Evolutionary conservation across 92 coral and sea anemone genomes (phyloP).

Genomic region (Phymanthus crucifer): DNA sequence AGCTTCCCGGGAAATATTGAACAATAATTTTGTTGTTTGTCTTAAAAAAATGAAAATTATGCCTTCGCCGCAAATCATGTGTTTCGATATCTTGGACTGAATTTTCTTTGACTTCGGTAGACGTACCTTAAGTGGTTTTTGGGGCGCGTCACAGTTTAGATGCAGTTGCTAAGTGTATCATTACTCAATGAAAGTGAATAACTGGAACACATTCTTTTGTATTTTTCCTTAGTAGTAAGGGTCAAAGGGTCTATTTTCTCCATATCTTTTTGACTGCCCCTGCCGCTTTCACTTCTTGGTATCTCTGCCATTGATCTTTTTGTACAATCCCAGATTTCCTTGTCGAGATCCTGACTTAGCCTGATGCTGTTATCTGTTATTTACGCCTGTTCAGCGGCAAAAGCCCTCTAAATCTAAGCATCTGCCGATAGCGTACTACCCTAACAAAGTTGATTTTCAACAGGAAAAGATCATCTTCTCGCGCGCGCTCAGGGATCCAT

Average conservation of each 20-base stretch:
- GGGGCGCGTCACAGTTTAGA: too few species aligned
- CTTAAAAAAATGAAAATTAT: not conserved
- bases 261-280: not conserved
- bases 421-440: not conserved
- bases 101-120: not conserved
- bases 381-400: slow-evolving; percentile 6
- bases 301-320: slow-evolving; percentile 1
- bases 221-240: too few species aligned
- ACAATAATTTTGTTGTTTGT: not conserved
- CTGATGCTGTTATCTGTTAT: not conserved
- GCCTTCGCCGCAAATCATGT: not conserved
- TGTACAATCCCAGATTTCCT: not conserved
- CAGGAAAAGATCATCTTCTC: not conserved
- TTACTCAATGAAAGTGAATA: too few species aligned
- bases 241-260: not conserved
- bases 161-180: too few species aligned
- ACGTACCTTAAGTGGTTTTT: not conserved
- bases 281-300: not conserved
- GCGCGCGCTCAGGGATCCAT: too few species aligned
- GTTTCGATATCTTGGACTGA: not conserved
- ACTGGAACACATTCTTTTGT: too few species aligned
- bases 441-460: slow-evolving; percentile 3
- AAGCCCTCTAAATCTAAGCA: slow-evolving; percentile 9
- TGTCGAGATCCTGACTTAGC: not conserved
- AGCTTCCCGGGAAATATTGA: not conserved